Evolutionary conservation across 2,797 vertebrate species (phyloP).

Genomic region (Lacerta agilis): DNA sequence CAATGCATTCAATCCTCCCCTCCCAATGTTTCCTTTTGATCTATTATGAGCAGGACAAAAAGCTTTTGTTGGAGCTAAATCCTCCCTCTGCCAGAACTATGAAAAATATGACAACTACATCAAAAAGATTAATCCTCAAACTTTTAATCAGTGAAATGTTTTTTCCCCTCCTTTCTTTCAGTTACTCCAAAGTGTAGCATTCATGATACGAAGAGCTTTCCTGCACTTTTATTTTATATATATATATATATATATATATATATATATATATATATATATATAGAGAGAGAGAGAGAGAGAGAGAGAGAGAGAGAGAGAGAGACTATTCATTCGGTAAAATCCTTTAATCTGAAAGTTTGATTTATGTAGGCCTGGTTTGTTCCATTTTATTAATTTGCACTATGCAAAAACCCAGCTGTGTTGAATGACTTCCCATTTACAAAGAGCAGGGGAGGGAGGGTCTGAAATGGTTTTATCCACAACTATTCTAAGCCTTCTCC

Average conservation of each 20-base stretch:
- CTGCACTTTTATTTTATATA: slow-evolving; percentile 23
- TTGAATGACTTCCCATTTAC: slow-evolving; percentile 55
- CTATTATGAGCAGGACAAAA: slow-evolving; percentile 54
- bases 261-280: slow-evolving; percentile 49
- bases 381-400: slow-evolving; percentile 66
- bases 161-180: slow-evolving; percentile 41
- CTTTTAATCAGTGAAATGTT: slow-evolving; percentile 60
- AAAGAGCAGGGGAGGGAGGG: neutral
- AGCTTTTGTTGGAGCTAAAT: slow-evolving; percentile 15
- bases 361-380: slow-evolving; percentile 59
- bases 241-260: too few species aligned
- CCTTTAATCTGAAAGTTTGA: slow-evolving; percentile 69
- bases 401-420: slow-evolving; percentile 58
- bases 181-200: slow-evolving; percentile 51
- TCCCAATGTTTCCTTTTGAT: slow-evolving; percentile 48
- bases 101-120: slow-evolving; percentile 48
- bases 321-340: slow-evolving; percentile 52
- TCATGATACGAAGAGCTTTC: slow-evolving; percentile 55
- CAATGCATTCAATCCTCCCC: slow-evolving; percentile 11
- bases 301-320: neutral
- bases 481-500: slow-evolving; percentile 50
- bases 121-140: slow-evolving; percentile 50
- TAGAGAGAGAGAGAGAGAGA: neutral
- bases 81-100: slow-evolving; percentile 31
- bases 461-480: slow-evolving; percentile 53